A percentile compares a stretch with the other conserved stretches of the same genome.
phyloP scores from a whole-genome alignment of 2,113 vertebrate genomes.

The Morphnarchus princeps region DNA sequence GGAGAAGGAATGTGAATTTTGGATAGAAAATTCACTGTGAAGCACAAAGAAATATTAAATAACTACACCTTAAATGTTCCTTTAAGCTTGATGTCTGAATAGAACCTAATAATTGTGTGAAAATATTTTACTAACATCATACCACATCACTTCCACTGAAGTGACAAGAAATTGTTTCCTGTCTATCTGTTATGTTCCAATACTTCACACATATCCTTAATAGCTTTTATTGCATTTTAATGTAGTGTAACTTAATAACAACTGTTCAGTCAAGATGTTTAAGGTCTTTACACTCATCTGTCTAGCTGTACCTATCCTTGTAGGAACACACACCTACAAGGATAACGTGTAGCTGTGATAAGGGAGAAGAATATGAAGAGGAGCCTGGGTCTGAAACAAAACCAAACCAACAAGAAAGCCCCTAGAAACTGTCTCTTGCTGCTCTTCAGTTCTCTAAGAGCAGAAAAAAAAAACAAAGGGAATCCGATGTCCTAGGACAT shows the following conservation, averaged over 20 bases:
- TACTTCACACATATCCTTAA: not conserved
- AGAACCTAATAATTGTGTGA: not conserved
- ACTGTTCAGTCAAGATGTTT: not conserved
- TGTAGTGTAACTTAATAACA: not conserved
- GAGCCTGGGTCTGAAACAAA: not conserved
- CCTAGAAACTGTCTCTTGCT: not conserved
- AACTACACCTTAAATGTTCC: not conserved
- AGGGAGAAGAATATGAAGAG: not conserved
- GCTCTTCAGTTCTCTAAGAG: not conserved
- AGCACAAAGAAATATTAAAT: not conserved
- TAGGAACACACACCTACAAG: not conserved
- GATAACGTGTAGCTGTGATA: not conserved
- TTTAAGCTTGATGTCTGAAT: not conserved
- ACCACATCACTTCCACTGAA: not conserved
- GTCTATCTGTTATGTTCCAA: not conserved
- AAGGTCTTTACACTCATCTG: not conserved
- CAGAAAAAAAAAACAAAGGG: not conserved
- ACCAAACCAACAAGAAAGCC: not conserved
- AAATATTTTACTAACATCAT: not conserved
- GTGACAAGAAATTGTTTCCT: not conserved
- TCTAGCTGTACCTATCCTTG: not conserved
- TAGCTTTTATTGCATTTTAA: not conserved
- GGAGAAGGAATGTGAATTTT: not conserved
- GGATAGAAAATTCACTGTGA: not conserved
- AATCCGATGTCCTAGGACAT: not conserved